These are phyloP conservation scores for Pristionchus entomophagus DNA, from an alignment of 2,888 invertebrate species.

Conservation along the genomic window DNA sequence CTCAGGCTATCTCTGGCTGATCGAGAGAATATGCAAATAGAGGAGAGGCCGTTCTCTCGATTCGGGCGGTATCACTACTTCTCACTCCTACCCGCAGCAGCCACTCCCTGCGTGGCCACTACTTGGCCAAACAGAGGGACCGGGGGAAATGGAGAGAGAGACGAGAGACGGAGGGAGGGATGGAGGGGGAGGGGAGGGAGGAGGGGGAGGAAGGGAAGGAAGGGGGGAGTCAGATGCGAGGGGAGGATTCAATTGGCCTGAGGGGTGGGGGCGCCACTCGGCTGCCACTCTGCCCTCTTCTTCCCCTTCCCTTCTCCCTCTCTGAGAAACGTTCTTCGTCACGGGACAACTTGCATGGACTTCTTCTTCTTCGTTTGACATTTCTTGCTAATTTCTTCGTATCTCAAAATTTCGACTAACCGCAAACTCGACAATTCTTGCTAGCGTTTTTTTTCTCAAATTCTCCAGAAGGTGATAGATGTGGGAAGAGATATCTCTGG, in stretches of 20 bases:
- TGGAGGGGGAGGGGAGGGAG: neutral
- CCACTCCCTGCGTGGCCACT: no score
- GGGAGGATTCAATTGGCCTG: slow-evolving; percentile 28
- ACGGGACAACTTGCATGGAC: neutral
- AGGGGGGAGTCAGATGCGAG: neutral
- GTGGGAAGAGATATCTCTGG: no score
- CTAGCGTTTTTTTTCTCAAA: no score
- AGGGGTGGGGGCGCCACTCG: neutral
- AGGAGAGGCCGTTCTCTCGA: neutral
- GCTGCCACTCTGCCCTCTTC: neutral
- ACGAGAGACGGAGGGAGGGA: neutral
- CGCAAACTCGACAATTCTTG: no score
- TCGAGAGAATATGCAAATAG: neutral
- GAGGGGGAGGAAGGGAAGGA: no score
- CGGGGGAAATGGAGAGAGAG: neutral
- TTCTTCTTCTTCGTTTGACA: neutral
- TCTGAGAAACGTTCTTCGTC: neutral
- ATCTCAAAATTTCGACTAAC: no score
- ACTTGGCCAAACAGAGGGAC: slow-evolving; percentile 23
- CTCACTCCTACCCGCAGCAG: no score
- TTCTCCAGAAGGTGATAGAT: no score
- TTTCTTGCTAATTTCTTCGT: no score
- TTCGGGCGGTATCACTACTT: no score
- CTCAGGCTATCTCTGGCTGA: neutral
- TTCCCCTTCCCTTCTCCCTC: neutral